These are phyloP conservation scores for Oncorhynchus mykiss DNA, from an alignment of 2,113 vertebrate genomes.

Conservation along the genomic window DNA sequence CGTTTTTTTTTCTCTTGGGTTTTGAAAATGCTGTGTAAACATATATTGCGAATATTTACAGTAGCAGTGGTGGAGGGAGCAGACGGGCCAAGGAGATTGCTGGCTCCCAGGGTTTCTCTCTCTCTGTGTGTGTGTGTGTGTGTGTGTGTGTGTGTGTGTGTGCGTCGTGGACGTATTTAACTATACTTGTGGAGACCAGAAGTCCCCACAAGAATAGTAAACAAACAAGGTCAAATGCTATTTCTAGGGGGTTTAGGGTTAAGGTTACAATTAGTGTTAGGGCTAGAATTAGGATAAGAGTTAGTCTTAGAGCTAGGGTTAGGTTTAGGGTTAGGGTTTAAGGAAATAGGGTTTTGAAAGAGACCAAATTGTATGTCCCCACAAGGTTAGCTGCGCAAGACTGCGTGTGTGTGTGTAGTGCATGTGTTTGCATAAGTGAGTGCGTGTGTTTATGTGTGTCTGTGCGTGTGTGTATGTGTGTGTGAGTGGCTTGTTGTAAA, in stretches of 20 bases:
- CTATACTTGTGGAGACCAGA: too few species aligned
- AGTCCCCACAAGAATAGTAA: too few species aligned
- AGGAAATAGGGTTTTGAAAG: too few species aligned
- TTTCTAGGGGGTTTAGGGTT: too few species aligned
- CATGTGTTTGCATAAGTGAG: not conserved
- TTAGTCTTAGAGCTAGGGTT: too few species aligned
- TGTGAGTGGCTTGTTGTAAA: slow-evolving; percentile 20
- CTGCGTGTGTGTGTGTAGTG: too few species aligned
- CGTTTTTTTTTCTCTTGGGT: not conserved
- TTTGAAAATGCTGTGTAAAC: not conserved
- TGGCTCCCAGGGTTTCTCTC: slow-evolving; percentile 17
- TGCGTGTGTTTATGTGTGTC: not conserved
- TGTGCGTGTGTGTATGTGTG: slow-evolving; percentile 16
- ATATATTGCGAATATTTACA: slow-evolving; percentile 11
- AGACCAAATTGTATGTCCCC: too few species aligned
- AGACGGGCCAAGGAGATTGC: slow-evolving; percentile 11
- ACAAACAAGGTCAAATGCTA: too few species aligned
- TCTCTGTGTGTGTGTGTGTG: slow-evolving; percentile 1
- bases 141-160: not conserved
- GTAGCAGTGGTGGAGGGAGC: not conserved
- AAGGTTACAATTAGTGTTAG: too few species aligned
- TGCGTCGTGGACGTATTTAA: not conserved
- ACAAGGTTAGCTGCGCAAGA: too few species aligned
- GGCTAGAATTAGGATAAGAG: too few species aligned
- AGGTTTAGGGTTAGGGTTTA: too few species aligned